Evolutionary conservation across 92 coral and sea anemone species (phyloP).

Genomic region (Epizoanthus stellaris): DNA sequence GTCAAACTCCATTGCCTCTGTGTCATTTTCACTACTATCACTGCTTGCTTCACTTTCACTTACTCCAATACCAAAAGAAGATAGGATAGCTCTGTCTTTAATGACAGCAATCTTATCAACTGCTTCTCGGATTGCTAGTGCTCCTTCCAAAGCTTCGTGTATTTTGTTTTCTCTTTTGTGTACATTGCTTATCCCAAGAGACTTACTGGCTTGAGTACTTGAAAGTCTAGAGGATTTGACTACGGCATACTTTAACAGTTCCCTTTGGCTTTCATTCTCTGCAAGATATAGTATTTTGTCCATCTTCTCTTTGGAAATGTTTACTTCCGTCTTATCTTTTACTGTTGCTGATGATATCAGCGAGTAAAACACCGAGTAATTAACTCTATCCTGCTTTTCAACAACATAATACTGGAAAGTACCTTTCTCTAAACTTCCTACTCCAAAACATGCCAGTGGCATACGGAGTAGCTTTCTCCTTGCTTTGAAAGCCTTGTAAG

Average conservation of each 20-base stretch:
- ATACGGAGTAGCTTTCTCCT: slow-evolving; percentile 45
- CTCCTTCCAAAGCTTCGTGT: not conserved
- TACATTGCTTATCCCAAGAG: not conserved
- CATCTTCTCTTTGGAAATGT: slow-evolving; percentile 41
- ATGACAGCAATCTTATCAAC: slow-evolving; percentile 24
- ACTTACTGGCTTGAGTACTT: not conserved
- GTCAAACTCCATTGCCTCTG: slow-evolving; percentile 5
- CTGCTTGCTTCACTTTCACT: not conserved
- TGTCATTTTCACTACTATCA: slow-evolving; percentile 7
- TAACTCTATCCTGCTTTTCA: slow-evolving; percentile 39
- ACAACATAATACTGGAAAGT: slow-evolving; percentile 20
- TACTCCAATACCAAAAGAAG: not conserved
- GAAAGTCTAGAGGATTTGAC: slow-evolving; percentile 55
- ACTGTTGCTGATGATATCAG: slow-evolving; percentile 23
- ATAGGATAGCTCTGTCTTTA: slow-evolving; percentile 23
- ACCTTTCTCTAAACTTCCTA: slow-evolving; percentile 34
- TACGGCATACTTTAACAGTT: slow-evolving; percentile 54
- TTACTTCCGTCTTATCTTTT: not conserved
- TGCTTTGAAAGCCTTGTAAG: slow-evolving; percentile 55
- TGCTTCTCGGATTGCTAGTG: slow-evolving; percentile 30
- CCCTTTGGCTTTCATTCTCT: slow-evolving; percentile 61
- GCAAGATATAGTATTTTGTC: slow-evolving; percentile 58
- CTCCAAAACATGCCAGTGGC: slow-evolving; percentile 49
- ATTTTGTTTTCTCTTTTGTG: not conserved
- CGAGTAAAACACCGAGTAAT: slow-evolving; percentile 34